Evolutionary conservation across 2,888 invertebrate species (phyloP), one percentile per base, ranked within the genome.

Genomic region (Chirona hameri): DNA sequence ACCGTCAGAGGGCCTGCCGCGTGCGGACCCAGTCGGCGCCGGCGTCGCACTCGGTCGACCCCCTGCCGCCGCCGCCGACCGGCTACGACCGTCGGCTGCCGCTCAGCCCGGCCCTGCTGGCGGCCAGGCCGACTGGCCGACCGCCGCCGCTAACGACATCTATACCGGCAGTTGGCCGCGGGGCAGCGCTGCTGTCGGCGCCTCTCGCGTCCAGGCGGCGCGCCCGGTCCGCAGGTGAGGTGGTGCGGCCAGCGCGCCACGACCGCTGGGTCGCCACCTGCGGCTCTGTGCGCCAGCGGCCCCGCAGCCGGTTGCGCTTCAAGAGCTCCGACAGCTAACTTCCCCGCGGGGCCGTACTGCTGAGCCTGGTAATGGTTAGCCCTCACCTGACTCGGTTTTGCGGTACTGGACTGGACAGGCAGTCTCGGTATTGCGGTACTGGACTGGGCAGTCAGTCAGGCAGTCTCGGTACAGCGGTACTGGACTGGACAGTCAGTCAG

Each of bases 261-360:
- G 12, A 52, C 52, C 52, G 52, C 52, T 52, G 52, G 31, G 31
- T 3, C 18, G 18, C 18, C 29, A 5, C 3, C 72, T 31, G 1
- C 15, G 18, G 72, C 72, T 72, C 72, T 29, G 31, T 72, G 31
- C 72, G 72, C 1, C 72, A 72, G 31, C 72, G 72, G 31, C 72
- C 31, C 3, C 72, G 31, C 72, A 31, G 72, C 18, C 72, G 72
- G 15, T 31, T 72, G 2, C 72, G 72, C 72, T 72, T 72, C 72
- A 72, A 31, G 72, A 72, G 72, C 72, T 72, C 72, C 18, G 72
- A 72, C 72, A 72, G 72, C 72, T 72, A 31, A 12, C 65, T 39
- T 2, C 39, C 39, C 39, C 39, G 39, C 39, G 39, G 39, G 39
- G 39, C 39, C 39, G 39, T 39, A 39, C 39, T 5, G 39, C 39